These are phyloP conservation scores for Neomonachus schauinslandi DNA, from an alignment of 2,113 vertebrate genomes.

Conservation along the genomic window DNA sequence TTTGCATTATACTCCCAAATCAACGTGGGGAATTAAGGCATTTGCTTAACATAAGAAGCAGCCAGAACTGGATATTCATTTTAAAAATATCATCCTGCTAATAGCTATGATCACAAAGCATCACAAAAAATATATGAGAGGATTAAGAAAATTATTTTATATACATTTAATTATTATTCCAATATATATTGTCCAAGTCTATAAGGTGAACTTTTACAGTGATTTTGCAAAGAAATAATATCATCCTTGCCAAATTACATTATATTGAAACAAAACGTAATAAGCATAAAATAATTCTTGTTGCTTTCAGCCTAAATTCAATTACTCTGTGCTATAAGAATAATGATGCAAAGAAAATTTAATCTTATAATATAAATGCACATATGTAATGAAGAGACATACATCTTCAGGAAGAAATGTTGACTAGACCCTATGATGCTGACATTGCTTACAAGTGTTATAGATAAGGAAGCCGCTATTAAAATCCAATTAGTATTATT, in stretches of 20 bases:
- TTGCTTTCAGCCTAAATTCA: slow-evolving; percentile 23
- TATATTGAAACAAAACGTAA: background rate
- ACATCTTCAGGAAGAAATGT: background rate
- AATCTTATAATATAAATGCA: slow-evolving; percentile 46
- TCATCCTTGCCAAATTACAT: background rate
- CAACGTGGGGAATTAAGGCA: background rate
- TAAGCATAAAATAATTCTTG: background rate
- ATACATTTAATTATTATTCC: background rate
- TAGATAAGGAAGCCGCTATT: background rate
- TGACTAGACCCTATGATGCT: background rate
- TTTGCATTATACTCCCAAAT: background rate
- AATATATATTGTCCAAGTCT: background rate
- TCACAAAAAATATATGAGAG: background rate
- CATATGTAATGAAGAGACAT: background rate
- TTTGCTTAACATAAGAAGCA: background rate
- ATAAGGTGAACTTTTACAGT: background rate
- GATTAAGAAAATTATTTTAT: background rate
- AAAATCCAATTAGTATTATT: background rate
- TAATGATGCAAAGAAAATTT: slow-evolving; percentile 6
- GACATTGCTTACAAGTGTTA: background rate
- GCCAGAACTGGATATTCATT: background rate
- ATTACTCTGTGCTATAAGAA: background rate
- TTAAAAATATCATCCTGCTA: background rate
- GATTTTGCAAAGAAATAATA: background rate
- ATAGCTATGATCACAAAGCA: background rate